These are phyloP conservation scores for Pentamera pediparva DNA, from an alignment of 53 echinoderm and acorn worm genomes.

Conservation along the genomic window DNA sequence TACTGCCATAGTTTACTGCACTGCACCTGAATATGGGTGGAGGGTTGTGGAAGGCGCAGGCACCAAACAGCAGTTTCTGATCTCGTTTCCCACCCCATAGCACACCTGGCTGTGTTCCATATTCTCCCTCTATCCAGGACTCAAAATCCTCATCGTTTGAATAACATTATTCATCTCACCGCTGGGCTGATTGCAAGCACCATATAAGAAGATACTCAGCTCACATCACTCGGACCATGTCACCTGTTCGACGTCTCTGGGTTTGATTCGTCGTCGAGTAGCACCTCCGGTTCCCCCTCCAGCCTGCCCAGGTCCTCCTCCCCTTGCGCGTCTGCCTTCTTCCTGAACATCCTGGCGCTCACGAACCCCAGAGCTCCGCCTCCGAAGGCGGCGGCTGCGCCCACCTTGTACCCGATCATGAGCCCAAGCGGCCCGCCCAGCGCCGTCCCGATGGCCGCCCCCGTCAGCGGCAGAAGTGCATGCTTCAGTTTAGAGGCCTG, in stretches of 20 bases:
- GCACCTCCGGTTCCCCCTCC: not conserved
- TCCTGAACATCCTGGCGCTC: conserved; percentile 66
- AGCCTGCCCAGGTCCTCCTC: conserved; percentile 41
- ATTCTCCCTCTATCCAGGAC: no score
- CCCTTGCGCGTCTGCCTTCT: conserved; percentile 32
- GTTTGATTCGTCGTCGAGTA: not conserved
- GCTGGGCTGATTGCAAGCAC: no score
- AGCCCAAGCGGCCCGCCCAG: conserved; percentile 85
- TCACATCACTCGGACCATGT: no score
- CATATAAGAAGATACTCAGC: no score
- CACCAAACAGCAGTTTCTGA: no score
- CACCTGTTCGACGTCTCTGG: not conserved
- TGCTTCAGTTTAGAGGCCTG: conserved; percentile 75
- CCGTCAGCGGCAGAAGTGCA: conserved; percentile 73
- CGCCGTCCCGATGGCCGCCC: conserved; percentile 74
- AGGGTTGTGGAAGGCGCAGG: no score
- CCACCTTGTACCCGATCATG: conserved; percentile 76
- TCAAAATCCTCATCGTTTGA: no score
- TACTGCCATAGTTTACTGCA: no score
- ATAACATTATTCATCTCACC: no score
- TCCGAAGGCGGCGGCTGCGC: conserved; percentile 70
- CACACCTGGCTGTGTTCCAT: no score
- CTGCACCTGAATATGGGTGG: no score
- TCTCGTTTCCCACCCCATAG: no score
- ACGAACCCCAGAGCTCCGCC: conserved; percentile 72